A percentile compares a stretch with the other conserved stretches of the same genome.
Evolutionary conservation across 1,140 invertebrate species (phyloP).

Genomic region (Nephila pilipes): DNA sequence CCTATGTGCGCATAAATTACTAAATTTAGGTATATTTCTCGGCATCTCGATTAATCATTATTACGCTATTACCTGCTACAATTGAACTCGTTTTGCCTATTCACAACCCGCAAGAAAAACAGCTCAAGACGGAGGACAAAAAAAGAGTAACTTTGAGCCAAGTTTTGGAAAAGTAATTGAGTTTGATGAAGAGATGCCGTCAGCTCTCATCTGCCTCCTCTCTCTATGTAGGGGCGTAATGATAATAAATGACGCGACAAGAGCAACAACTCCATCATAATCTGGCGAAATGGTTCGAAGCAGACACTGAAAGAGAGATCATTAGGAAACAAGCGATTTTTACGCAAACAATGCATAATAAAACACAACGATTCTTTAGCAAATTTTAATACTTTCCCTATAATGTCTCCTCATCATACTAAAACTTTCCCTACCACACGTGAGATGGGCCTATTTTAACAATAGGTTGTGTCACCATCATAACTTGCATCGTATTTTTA

Average conservation of each 20-base stretch:
- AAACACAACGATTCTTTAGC: slow-evolving; percentile 20
- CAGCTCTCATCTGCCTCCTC: not conserved
- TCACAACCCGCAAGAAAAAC: not conserved
- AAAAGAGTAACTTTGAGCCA: not conserved
- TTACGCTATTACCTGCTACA: not conserved
- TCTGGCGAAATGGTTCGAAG: slow-evolving; percentile 18
- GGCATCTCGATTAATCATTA: not conserved
- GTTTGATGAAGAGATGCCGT: slow-evolving; percentile 16
- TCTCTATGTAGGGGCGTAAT: not conserved
- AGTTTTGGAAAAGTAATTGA: slow-evolving; percentile 30
- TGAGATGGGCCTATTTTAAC: not conserved
- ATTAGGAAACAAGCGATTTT: slow-evolving; percentile 57
- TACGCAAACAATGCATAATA: slow-evolving; percentile 38
- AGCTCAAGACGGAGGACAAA: not conserved
- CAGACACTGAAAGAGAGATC: slow-evolving; percentile 26
- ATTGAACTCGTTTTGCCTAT: not conserved
- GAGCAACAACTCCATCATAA: slow-evolving; percentile 44
- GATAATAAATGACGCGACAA: slow-evolving; percentile 45
- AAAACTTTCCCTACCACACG: not conserved
- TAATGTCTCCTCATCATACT: not conserved
- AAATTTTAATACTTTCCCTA: slow-evolving; percentile 32
- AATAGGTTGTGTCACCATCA: slow-evolving; percentile 32
- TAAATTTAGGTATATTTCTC: not conserved
- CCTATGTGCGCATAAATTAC: too few relatives aligned
- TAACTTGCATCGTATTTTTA: slow-evolving; percentile 26